A percentile compares a stretch with the other conserved stretches of the same genome.
Evolutionary conservation across 2,797 vertebrate genomes (phyloP).

Genomic region (Rhodeus uyekii): DNA sequence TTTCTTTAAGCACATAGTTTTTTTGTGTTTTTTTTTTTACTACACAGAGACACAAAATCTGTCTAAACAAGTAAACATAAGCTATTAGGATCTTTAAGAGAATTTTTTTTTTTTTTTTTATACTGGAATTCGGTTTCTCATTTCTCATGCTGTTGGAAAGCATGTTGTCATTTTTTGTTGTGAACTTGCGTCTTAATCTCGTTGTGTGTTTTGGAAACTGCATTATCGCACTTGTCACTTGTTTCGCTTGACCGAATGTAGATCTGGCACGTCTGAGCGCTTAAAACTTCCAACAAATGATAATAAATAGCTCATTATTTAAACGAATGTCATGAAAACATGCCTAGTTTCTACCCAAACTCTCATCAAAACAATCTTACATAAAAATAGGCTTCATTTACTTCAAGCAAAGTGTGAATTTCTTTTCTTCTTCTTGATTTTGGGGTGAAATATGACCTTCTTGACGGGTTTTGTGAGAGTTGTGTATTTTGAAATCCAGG

Average conservation of each 20-base stretch:
- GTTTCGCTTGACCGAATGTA: constrained; percentile 22
- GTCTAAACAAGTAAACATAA: not conserved
- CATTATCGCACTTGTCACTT: constrained; percentile 49
- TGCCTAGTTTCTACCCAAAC: not conserved
- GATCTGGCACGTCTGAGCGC: constrained; percentile 30
- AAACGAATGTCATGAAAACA: constrained; percentile 21
- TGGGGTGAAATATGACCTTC: not conserved
- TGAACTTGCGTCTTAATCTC: constrained; percentile 45
- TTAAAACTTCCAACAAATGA: constrained; percentile 16
- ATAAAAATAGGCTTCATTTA: not conserved
- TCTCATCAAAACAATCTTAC: not conserved
- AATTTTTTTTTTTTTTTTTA: not conserved
- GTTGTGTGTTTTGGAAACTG: constrained; percentile 61
- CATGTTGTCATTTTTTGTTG: not conserved
- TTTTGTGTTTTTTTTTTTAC: too few relatives aligned
- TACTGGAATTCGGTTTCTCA: not conserved
- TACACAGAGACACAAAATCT: too few relatives aligned
- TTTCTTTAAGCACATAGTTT: not conserved
- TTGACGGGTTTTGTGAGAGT: not conserved
- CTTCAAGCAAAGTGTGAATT: not conserved
- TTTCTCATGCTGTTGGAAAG: constrained; percentile 32
- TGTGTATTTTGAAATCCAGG: constrained; percentile 4
- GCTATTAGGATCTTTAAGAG: not conserved
- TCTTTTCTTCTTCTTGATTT: not conserved
- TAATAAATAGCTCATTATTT: constrained; percentile 64